Evolutionary conservation across 2,888 invertebrate species (phyloP).

Genomic region (Cynaeus angustus): DNA sequence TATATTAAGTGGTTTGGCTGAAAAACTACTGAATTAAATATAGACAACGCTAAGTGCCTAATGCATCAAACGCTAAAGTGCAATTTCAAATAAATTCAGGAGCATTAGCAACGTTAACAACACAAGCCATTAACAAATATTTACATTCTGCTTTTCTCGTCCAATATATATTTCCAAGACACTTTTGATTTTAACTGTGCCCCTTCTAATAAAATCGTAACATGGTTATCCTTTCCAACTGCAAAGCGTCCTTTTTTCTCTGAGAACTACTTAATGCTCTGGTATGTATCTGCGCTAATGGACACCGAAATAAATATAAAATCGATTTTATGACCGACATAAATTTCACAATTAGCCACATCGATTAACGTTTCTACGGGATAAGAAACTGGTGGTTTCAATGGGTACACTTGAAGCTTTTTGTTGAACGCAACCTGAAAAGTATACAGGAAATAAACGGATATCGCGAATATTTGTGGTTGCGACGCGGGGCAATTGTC

Average conservation of each 20-base stretch:
- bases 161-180: conserved; percentile 37
- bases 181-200: conserved; percentile 17
- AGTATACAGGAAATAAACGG: no score
- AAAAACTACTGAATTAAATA: conserved; percentile 51
- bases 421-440: no score
- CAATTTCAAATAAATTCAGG: conserved; percentile 48
- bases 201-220: conserved; percentile 33
- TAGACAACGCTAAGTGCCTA: conserved; percentile 50
- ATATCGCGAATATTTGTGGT: no score
- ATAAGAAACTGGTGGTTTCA: no score
- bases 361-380: no score
- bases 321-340: conserved; percentile 41
- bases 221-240: conserved; percentile 40
- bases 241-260: conserved; percentile 17
- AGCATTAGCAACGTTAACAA: conserved; percentile 46
- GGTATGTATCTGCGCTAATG: conserved; percentile 27
- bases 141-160: conserved; percentile 29
- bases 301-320: conserved; percentile 42
- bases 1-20: conserved; percentile 41
- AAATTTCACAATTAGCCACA: conserved; percentile 46
- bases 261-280: conserved; percentile 16
- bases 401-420: no score
- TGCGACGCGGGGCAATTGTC: no score
- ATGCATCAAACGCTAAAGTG: conserved; percentile 51
- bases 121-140: conserved; percentile 49